A percentile compares a stretch with the other conserved stretches of the same genome.
These are phyloP conservation scores for Leptarthrus brevirostris DNA, from an alignment of 2,888 invertebrate genomes.

Conservation along the genomic window DNA sequence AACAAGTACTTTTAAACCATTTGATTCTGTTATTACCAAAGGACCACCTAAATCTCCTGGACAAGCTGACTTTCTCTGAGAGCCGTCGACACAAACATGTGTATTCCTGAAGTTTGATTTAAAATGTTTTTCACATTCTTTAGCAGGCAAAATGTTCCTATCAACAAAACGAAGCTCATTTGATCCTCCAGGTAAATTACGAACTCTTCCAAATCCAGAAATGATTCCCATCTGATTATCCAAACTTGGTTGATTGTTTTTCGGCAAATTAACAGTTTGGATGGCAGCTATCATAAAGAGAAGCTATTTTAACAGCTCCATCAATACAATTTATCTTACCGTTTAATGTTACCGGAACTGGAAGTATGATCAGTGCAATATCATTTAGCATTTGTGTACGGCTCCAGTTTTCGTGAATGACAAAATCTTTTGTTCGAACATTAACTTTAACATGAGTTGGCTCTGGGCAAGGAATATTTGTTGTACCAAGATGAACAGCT, in stretches of 20 bases:
- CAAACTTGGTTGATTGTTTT: not conserved
- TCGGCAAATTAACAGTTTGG: not conserved
- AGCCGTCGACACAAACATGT: not conserved
- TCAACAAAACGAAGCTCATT: not conserved
- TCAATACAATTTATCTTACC: slow-evolving; percentile 56
- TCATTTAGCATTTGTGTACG: slow-evolving; percentile 63
- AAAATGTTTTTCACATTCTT: not conserved
- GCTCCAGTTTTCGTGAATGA: slow-evolving; percentile 64
- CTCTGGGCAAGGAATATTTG: slow-evolving; percentile 14
- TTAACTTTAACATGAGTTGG: slow-evolving; percentile 23
- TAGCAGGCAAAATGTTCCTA: not conserved
- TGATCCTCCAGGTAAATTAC: not conserved
- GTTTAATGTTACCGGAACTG: slow-evolving; percentile 61
- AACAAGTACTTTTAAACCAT: slow-evolving; percentile 22
- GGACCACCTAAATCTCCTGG: slow-evolving; percentile 33
- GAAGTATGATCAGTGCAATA: slow-evolving; percentile 62
- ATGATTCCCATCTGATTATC: not conserved
- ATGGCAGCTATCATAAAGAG: not conserved
- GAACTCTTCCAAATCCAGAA: slow-evolving; percentile 24
- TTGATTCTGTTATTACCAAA: not conserved
- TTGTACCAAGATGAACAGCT: slow-evolving; percentile 18
- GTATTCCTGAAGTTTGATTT: not conserved
- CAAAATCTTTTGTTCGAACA: slow-evolving; percentile 54
- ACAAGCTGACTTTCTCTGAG: not conserved
- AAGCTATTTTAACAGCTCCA: not conserved